Percentiles rank a stretch among this genome's conserved stretches.
phyloP scores from a whole-genome alignment of 2,113 vertebrate species.

The Lates calcarifer region DNA sequence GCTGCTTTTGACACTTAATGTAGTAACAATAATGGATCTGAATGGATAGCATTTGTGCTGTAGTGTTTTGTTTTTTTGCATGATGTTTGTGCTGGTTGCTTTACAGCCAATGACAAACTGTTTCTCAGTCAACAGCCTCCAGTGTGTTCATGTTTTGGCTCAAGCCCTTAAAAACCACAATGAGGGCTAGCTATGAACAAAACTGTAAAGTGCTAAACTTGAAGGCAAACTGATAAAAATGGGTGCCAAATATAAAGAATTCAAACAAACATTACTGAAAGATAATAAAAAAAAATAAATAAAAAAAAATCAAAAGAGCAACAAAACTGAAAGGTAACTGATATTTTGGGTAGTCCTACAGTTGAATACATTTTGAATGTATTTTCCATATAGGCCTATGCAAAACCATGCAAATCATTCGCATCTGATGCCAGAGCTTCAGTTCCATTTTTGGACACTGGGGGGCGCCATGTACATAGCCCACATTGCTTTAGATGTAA shows the following conservation, averaged over 20 bases:
- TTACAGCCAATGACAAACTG: slow-evolving; percentile 26
- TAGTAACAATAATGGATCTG: slow-evolving; percentile 19
- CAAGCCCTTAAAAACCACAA: slow-evolving; percentile 68
- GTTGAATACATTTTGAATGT: slow-evolving; percentile 45
- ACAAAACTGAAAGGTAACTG: slow-evolving; percentile 43
- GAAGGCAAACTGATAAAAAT: slow-evolving; percentile 73
- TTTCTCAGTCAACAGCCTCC: slow-evolving; percentile 44
- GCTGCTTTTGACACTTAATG: slow-evolving; percentile 33
- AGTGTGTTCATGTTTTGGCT: slow-evolving; percentile 57
- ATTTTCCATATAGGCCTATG: slow-evolving; percentile 30
- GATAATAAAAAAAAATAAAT: slow-evolving; percentile 40
- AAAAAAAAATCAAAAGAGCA: slow-evolving; percentile 22
- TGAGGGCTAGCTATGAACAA: slow-evolving; percentile 51
- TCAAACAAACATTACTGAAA: slow-evolving; percentile 22
- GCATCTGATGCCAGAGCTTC: slow-evolving; percentile 5
- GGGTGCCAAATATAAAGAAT: slow-evolving; percentile 38
- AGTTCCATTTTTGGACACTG: slow-evolving; percentile 55
- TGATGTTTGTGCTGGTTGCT: slow-evolving; percentile 53
- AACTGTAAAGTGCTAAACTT: slow-evolving; percentile 75
- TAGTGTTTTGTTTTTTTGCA: too few relatives aligned
- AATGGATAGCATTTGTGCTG: slow-evolving; percentile 8
- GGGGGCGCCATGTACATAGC: slow-evolving; percentile 62
- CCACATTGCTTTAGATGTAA: slow-evolving; percentile 28
- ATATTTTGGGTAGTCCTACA: slow-evolving; percentile 55
- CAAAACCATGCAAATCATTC: slow-evolving; percentile 37